phyloP scores from a whole-genome alignment of 1,140 invertebrate genomes.

The Apis florea region DNA sequence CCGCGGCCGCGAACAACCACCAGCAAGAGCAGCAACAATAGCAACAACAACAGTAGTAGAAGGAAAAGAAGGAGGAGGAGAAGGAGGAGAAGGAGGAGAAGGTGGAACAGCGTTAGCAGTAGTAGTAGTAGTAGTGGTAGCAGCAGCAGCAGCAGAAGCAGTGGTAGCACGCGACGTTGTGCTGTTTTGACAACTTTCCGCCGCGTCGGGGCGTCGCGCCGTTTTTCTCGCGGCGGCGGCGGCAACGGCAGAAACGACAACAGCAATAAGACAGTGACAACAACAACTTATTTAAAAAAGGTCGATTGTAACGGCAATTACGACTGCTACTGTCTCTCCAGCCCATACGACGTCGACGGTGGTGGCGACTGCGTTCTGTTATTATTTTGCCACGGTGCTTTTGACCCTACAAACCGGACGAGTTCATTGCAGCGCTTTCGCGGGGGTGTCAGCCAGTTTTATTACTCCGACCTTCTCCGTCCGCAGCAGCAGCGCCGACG shows the following conservation, averaged over 20 bases:
- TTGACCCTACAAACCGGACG: constrained; percentile 75
- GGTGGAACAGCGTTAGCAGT: constrained; percentile 1
- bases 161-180: constrained; percentile 35
- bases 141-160: constrained; percentile 4
- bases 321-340: constrained; percentile 35
- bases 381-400: constrained; percentile 77
- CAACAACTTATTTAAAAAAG: constrained; percentile 30
- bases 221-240: constrained; percentile 53
- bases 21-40: constrained; percentile 41
- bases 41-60: constrained; percentile 29
- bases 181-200: constrained; percentile 43
- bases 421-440: constrained; percentile 72
- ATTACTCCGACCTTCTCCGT: constrained; percentile 54
- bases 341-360: constrained; percentile 37
- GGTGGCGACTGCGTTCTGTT: constrained; percentile 66
- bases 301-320: constrained; percentile 37
- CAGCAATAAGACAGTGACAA: constrained; percentile 5
- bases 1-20: constrained; percentile 67
- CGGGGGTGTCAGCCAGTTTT: constrained; percentile 66
- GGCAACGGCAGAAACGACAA: constrained; percentile 36
- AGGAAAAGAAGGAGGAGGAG: constrained; percentile 29
- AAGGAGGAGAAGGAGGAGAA: constrained; percentile 27
- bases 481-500: constrained; percentile 55
- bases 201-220: constrained; percentile 55
- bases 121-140: constrained; percentile 24